A percentile compares a stretch with the other conserved stretches of the same genome.
These are phyloP conservation scores for Premnoplex brunnescens DNA, from an alignment of 2,797 vertebrate genomes.

Conservation along the genomic window DNA sequence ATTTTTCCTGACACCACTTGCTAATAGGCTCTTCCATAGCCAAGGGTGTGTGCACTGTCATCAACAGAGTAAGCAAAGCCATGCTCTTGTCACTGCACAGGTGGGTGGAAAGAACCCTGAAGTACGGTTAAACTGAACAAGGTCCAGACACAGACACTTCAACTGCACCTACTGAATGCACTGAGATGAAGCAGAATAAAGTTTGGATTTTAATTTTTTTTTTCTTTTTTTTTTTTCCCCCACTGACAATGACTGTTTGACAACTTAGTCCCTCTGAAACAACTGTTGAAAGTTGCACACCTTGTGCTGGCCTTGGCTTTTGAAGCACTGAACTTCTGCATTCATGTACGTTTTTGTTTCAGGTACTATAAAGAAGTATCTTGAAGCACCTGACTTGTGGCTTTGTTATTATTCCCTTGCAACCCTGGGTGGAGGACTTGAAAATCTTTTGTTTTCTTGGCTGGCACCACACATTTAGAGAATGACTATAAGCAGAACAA, in stretches of 20 bases:
- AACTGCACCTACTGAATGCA: neutral
- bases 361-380: neutral
- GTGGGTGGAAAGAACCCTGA: neutral
- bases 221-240: neutral
- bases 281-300: neutral
- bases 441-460: conserved; percentile 9
- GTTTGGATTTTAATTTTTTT: neutral
- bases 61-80: neutral
- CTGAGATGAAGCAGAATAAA: neutral
- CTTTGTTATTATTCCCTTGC: conserved; percentile 17
- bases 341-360: accelerated
- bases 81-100: neutral
- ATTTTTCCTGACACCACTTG: neutral
- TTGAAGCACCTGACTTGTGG: neutral
- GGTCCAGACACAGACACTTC: neutral
- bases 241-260: neutral
- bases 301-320: neutral
- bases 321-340: neutral
- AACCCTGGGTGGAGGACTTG: neutral
- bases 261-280: neutral
- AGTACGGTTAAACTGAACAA: neutral
- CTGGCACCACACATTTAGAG: neutral
- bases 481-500: neutral
- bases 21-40: neutral
- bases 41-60: neutral